Evolutionary conservation across 2,113 vertebrate species (phyloP), one percentile per base, ranked within the genome.

Genomic region (Speoplatyrhinus poulsoni): DNA sequence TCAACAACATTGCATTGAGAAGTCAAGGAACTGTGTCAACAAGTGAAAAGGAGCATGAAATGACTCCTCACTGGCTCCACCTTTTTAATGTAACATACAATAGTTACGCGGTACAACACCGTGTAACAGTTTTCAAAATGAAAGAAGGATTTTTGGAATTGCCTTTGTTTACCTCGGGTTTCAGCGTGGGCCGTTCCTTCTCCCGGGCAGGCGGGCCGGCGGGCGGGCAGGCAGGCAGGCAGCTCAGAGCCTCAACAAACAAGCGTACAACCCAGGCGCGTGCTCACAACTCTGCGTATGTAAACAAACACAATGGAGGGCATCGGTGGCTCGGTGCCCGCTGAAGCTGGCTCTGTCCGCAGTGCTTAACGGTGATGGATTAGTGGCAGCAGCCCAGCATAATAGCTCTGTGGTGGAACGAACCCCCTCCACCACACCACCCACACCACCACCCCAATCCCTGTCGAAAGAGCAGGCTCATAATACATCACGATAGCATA

Each of bases 401-500:
- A 88, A 91, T 82, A 73, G 73, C 73, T 62, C 73, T 70, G 72
- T 77, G 84, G 81, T 85, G 83, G 76, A 84, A 81, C 72, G 75
- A 73, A 82, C 82, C 84, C 47, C 36, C 11, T 11, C 49, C 49
- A 9, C 48, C 48, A 49, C 9, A 9, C 48, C 48, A 49, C 48
- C 48, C 48, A 9, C 48, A 49, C 48, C 26, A 26, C 26, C 26
- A 26, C 26, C 26, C 26, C 26, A 26, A 26, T 26, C 49, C 66
- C 66, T 70, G 73, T 79, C 77, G 65, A 80, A 79, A 82, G 81
- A 87, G 74, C 84, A 82, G 77, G 82, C 86, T 87, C 85, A 86
- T 86, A 88, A 86, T 86, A 88, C 84, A 89, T 91, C 87, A 85
- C 68, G 75, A 83, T 85, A 74, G 75, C 55, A 64, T 69, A 84